Evolutionary conservation across 2,113 vertebrate genomes (phyloP).

Genomic region (Cebus imitator): DNA sequence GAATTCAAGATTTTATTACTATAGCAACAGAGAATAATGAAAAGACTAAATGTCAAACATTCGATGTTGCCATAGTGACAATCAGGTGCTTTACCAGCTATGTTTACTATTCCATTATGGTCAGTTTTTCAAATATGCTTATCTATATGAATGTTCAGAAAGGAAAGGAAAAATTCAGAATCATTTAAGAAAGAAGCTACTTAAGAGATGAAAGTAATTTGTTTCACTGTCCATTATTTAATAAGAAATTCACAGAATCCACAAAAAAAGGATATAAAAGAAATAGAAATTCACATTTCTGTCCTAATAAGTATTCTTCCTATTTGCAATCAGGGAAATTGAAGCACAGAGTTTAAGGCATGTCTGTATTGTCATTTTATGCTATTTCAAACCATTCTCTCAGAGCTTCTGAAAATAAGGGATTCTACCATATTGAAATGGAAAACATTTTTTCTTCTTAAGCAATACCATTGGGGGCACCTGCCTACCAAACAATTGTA

Average conservation of each 20-base stretch:
- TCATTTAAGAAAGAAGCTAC: conserved; percentile 34
- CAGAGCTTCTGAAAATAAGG: conserved; percentile 14
- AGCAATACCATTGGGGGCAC: not conserved
- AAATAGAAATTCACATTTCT: conserved; percentile 54
- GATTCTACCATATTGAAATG: not conserved
- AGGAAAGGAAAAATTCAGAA: conserved; percentile 25
- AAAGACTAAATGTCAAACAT: conserved; percentile 67
- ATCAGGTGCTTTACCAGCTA: conserved; percentile 49
- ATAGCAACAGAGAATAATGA: conserved; percentile 71
- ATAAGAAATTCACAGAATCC: conserved; percentile 26
- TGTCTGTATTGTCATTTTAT: conserved; percentile 4
- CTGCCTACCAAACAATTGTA: not conserved
- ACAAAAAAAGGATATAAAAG: not conserved
- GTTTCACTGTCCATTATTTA: conserved; percentile 58
- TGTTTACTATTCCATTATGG: conserved; percentile 54
- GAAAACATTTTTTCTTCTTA: not conserved
- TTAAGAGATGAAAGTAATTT: conserved; percentile 57
- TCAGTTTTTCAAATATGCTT: conserved; percentile 40
- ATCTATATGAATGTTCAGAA: conserved; percentile 30
- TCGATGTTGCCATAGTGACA: conserved; percentile 61
- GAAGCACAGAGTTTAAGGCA: not conserved
- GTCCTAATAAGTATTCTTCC: not conserved
- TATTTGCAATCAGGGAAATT: conserved; percentile 40
- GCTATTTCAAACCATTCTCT: conserved; percentile 48
- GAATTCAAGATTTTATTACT: conserved; percentile 66